phyloP scores from a whole-genome alignment of 1,140 invertebrate species.

The Contarinia nasturtii region DNA sequence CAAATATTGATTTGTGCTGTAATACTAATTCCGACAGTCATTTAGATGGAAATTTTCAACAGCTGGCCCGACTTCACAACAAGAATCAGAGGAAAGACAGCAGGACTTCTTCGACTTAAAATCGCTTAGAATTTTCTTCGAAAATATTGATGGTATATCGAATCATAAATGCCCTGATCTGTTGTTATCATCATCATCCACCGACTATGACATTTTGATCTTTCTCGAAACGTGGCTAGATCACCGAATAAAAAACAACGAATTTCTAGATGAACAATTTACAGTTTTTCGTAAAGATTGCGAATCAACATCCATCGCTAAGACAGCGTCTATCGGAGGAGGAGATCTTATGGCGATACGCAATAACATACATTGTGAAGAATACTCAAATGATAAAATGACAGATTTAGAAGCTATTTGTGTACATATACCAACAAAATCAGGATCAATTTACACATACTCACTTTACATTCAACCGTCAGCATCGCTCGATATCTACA shows the following conservation, averaged over 20 bases:
- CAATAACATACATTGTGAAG: not conserved
- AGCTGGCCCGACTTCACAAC: too few relatives aligned
- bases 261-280: not conserved
- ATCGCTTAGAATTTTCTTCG: not conserved
- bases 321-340: not conserved
- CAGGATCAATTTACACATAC: not conserved
- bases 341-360: not conserved
- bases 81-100: not conserved
- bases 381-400: not conserved
- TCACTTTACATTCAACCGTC: not conserved
- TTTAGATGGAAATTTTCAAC: too few relatives aligned
- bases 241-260: not conserved
- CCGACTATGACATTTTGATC: not conserved
- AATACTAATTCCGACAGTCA: too few relatives aligned
- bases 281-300: not conserved
- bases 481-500: not conserved
- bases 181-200: not conserved
- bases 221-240: not conserved
- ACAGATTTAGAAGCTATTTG: not conserved
- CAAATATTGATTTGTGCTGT: too few relatives aligned
- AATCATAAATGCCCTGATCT: not conserved
- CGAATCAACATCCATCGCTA: not conserved
- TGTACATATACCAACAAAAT: not conserved
- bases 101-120: not conserved
- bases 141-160: too few relatives aligned